Base-by-base conservation (phyloP, 2,113 vertebrate species). In the Boulengeromyrus knoepffleri region DNA sequence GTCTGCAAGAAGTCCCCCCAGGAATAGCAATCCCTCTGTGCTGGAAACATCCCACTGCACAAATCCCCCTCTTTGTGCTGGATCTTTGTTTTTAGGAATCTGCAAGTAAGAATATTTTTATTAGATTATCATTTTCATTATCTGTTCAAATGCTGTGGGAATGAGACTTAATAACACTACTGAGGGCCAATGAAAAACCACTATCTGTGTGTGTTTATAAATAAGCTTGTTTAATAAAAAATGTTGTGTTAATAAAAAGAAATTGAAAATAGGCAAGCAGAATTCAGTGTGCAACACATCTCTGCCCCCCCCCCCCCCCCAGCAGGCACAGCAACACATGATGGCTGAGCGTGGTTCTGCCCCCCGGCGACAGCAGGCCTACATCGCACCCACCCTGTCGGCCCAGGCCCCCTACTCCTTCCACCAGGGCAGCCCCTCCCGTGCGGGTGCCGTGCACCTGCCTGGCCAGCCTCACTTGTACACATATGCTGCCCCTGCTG, bases 291-390 rank as follows among this genome's bases (percentile, higher is more conserved):
- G 45, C 39, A 92, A 21, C 45, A 90, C 85, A 1, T 39, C 12
- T 70, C 52, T 88, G 17, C 4, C 53, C 86, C 85, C 49, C 13
- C 13, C 50, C 31, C 31, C 31, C 66, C 85, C 49, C 6, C 85
- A 90, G 88, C 95, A 95, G 94, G 95, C 97, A 89, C 97, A 97
- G 94, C 96, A 96, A 93, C 96, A 96, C 94, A 93, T 96, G 90
- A 90, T 91, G 90, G 93, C 95, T 0, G 96, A 97, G 90, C 96
- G 96, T 86, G 24, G 95, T 46, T 95, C 96, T 80, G 97, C 95
- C 74, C 94, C 97, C 92, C 97, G 97, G 15, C 96, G 98, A 90
- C 98, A 99, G 94, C 97, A 98, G 94, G 97, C 98, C 24, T 99
- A 97, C 95, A 97, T 98, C 83, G 95, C 97, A 27, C 96, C 98